Evolutionary conservation across 2,888 invertebrate species (phyloP), one percentile per base, ranked within the genome.

Genomic region (Caenorhabditis sinica): DNA sequence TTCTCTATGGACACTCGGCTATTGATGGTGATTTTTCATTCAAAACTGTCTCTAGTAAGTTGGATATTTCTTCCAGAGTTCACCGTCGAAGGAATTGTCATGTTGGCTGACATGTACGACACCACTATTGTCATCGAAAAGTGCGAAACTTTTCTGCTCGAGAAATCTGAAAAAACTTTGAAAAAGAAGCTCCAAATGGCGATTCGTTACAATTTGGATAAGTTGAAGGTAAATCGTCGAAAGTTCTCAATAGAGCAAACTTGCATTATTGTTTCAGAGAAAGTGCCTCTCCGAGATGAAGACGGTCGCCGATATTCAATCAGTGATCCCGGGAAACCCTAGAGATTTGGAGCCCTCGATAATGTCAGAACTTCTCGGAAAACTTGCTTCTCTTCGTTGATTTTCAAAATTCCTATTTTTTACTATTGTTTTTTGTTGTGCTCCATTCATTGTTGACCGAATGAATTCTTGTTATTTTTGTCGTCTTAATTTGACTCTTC

Each of bases 21-120:
- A 60, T 60, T n/a, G 60, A 60, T n/a, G 33, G 60, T 60, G 1
- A 4, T 17, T 60, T n/a, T n/a, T n/a, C n/a, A n/a, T n/a, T n/a
- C n/a, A n/a, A n/a, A n/a, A n/a, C n/a, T n/a, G n/a, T n/a, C n/a
- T 60, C 28, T 20, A 15, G 60, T n/a, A 33, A 33, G n/a, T 33
- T 4, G 1, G 2, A 60, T 49, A 17, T 49, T 49, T 49, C n/a
- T 49, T 49, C 15, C n/a, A 49, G 49, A 49, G 13, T 13, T 6
- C 13, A 49, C 49, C 13, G 2, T 49, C 9, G 49, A 49, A 17
- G 53, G 53, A 53, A 53, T 53, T 8, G 23, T 53, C 0, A 8
- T 13, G 8, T 11, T 53, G 23, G 53, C 25, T 23, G 53, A 53
- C 15, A 53, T 53, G 53, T 53, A 23, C 15, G 11, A 20, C 11